Evolutionary conservation across 2,888 invertebrate genomes (phyloP).

Genomic region (Apodemia zela): DNA sequence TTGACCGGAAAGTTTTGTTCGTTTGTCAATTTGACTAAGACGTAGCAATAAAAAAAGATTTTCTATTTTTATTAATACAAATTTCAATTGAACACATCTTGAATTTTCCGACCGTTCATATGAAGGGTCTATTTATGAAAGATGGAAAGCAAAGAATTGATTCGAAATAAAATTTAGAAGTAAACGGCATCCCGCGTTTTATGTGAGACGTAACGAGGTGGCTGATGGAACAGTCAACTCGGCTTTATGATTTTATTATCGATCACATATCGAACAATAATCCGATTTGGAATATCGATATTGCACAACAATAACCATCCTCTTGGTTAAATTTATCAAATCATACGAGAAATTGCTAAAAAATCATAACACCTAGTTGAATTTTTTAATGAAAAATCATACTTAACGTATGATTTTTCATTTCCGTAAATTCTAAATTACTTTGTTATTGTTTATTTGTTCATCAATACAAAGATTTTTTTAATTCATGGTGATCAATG

Average conservation of each 20-base stretch:
- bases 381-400: not conserved
- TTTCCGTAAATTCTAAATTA: no score
- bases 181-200: conserved; percentile 54
- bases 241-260: conserved; percentile 32
- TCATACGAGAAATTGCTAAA: not conserved
- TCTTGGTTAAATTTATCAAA: conserved; percentile 16
- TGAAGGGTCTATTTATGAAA: conserved; percentile 30
- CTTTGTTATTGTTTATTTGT: no score
- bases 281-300: conserved; percentile 19
- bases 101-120: conserved; percentile 15
- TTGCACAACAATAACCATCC: conserved; percentile 15
- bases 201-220: conserved; percentile 51
- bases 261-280: conserved; percentile 27
- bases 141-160: conserved; percentile 45
- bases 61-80: not conserved
- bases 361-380: not conserved
- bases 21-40: not conserved
- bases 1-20: no score
- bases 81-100: conserved; percentile 11
- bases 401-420: no score
- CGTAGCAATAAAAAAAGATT: not conserved
- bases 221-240: conserved; percentile 44
- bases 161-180: conserved; percentile 64
- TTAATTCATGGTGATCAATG: no score
- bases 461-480: no score